These are phyloP conservation scores for Periplaneta americana DNA, from an alignment of 1,140 invertebrate genomes.

Conservation along the genomic window DNA sequence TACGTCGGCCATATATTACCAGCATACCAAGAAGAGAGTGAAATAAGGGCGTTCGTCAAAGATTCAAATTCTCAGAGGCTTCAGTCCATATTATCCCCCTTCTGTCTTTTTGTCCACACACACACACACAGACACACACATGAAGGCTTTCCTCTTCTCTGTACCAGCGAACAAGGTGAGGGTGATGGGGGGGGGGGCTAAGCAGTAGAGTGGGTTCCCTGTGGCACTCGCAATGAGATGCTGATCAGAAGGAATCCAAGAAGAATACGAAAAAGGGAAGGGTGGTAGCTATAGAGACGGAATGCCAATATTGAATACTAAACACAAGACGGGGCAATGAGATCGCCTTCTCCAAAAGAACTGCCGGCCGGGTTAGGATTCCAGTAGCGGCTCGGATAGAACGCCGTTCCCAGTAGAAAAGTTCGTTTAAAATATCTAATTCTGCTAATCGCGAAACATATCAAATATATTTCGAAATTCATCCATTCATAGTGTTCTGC, in stretches of 20 bases:
- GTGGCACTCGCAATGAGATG: conserved; percentile 5
- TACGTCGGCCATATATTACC: too few species aligned
- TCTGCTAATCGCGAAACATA: too few species aligned
- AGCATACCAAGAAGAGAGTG: not conserved
- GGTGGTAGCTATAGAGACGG: not conserved
- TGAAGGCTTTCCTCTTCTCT: not conserved
- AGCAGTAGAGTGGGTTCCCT: not conserved
- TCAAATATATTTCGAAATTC: too few species aligned
- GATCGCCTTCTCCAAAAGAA: conserved; percentile 8
- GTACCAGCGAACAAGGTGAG: not conserved
- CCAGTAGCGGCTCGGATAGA: too few species aligned
- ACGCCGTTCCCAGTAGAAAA: too few species aligned
- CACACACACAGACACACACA: not conserved
- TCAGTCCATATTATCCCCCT: not conserved
- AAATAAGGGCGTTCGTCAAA: not conserved
- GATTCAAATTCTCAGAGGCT: not conserved
- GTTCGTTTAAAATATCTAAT: too few species aligned
- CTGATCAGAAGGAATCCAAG: conserved; percentile 9
- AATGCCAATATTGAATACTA: conserved; percentile 12
- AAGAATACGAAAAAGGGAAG: conserved; percentile 6
- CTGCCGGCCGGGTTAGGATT: not conserved
- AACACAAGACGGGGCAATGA: conserved; percentile 5
- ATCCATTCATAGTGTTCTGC: too few species aligned
- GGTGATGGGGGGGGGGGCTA: not conserved
- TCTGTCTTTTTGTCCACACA: not conserved